Evolutionary conservation across 2,113 vertebrate genomes (phyloP).

Genomic region (Silurus asotus): DNA sequence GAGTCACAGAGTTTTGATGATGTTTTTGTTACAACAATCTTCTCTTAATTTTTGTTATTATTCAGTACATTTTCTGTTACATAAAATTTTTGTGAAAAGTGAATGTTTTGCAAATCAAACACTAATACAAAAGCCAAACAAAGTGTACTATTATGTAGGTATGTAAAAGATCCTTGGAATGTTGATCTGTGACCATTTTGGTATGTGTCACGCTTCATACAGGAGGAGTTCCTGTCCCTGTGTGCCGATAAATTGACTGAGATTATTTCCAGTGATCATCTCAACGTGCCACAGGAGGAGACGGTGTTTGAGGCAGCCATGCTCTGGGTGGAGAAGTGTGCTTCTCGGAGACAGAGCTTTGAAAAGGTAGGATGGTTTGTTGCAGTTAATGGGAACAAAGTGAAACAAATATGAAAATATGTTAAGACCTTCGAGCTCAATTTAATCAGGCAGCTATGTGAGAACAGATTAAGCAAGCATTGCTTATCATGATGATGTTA

Average conservation of each 20-base stretch:
- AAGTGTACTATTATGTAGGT: neutral
- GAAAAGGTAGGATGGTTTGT: conserved; percentile 69
- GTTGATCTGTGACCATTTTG: neutral
- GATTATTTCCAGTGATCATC: conserved; percentile 74
- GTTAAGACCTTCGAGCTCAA: neutral
- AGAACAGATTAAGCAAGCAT: conserved; percentile 21
- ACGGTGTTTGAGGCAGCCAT: conserved; percentile 75
- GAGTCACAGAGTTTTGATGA: neutral
- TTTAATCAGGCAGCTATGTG: neutral
- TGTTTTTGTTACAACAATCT: neutral
- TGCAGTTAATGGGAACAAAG: neutral
- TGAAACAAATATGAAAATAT: neutral
- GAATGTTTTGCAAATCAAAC: neutral
- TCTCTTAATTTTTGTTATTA: no score
- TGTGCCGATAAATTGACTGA: conserved; percentile 77
- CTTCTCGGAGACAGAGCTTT: conserved; percentile 71
- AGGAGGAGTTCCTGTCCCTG: conserved; percentile 79
- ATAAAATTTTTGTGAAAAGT: neutral
- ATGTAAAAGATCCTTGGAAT: neutral
- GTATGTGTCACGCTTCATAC: neutral
- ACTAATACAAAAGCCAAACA: neutral
- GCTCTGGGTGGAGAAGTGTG: conserved; percentile 74
- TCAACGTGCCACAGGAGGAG: conserved; percentile 75
- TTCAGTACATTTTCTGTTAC: neutral
- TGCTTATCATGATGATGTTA: conserved; percentile 16